Evolutionary conservation across 2,888 invertebrate species (phyloP), one percentile per base, ranked within the genome.

Genomic region (Meghimatium bilineatum): DNA sequence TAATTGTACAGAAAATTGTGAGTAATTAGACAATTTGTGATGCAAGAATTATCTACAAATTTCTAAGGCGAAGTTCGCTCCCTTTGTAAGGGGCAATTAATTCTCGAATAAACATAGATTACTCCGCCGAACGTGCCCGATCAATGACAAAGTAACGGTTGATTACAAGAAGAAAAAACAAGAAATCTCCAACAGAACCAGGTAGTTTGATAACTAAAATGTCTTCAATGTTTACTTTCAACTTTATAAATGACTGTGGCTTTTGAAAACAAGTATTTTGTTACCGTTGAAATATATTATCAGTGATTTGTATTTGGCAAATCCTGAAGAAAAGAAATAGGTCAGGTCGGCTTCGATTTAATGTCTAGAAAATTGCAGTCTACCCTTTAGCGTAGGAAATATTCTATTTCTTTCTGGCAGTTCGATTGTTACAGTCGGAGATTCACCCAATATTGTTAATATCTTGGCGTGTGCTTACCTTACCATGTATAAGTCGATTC

Each of bases 1-100:
- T 74, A 74, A 74, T 74, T 74, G 74, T 20, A 20, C 3, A 32
- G 52, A 32, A 52, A 52, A 74, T 74, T 74, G 32, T 32, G 32
- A 52, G 52, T 52, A 74, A 74, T 74, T 74, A 74, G 74, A 52
- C 17, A 52, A 17, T 49, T 32, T 32, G 71, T 71, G 32, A 74
- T 74, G 23, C 8, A 74, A 52, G n/a, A 74, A 49, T 52, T 49
- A 72, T 29, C 52, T n/a, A 44, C 23, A 29, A 52, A 74, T 32
- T 74, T 74, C 5, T 52, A 10, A 17, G 74, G 52, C 74, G 23
- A 29, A 8, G 20, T 2, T 52, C 10, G 49, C 74, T 74, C 20
- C 10, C 74, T 52, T 52, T 52, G 74, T 29, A 74, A 23, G n/a
- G 26, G 36, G 38, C 71, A 71, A 71, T 71, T 71, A 71, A 36